phyloP scores from a whole-genome alignment of 2,113 vertebrate species.

The Podarcis muralis region DNA sequence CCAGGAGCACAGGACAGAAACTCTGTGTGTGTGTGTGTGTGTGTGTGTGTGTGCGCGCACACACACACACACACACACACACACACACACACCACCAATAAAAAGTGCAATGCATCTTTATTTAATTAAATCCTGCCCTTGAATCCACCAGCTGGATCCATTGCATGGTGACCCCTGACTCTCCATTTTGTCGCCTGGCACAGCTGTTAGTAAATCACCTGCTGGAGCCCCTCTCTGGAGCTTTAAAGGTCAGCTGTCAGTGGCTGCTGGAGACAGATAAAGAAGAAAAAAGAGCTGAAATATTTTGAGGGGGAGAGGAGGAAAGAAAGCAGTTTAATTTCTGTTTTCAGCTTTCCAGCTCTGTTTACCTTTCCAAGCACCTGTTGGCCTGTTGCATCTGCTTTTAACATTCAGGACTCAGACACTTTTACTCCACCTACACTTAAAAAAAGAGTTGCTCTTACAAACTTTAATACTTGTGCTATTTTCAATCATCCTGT shows the following conservation, averaged over 20 bases:
- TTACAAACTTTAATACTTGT: conserved; percentile 6
- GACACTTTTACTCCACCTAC: neutral
- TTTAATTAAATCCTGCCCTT: conserved; percentile 65
- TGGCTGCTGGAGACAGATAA: conserved; percentile 58
- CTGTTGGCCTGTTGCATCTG: neutral
- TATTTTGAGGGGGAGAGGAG: neutral
- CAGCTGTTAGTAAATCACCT: conserved; percentile 74
- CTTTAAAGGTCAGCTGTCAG: conserved; percentile 71
- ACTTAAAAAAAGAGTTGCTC: neutral
- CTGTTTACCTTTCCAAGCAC: conserved; percentile 46
- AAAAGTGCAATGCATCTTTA: conserved; percentile 63
- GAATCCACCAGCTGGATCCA: neutral
- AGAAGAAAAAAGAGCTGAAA: conserved; percentile 62
- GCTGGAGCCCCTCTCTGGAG: conserved; percentile 45
- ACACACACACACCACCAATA: conserved; percentile 38
- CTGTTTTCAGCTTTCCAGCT: neutral
- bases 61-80: rapidly evolving
- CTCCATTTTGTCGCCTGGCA: conserved; percentile 60
- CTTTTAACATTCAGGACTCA: no score
- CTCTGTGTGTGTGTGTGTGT: neutral
- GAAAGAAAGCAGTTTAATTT: rapidly evolving
- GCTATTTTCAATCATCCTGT: neutral
- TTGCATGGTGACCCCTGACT: conserved; percentile 40
- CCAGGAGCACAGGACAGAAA: conserved; percentile 25
- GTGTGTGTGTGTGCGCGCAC: no score